These are phyloP conservation scores for Okamejei kenojei DNA, from an alignment of 2,797 vertebrate species.

Conservation along the genomic window DNA sequence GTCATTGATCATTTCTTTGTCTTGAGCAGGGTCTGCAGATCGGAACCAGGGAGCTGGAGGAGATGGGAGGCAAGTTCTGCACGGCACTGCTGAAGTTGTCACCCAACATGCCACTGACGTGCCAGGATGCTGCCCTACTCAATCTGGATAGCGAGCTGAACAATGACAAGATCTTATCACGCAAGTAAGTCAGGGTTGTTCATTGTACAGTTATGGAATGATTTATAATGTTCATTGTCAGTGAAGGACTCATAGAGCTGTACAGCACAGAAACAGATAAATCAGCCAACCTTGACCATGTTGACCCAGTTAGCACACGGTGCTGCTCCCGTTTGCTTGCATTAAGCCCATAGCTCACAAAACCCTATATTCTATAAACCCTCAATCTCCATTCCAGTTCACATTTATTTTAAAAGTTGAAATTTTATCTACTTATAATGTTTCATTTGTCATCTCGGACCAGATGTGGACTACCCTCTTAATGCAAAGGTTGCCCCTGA, in stretches of 20 bases:
- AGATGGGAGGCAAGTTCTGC: slow-evolving; percentile 85
- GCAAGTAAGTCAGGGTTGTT: slow-evolving; percentile 61
- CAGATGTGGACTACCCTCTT: too few species aligned
- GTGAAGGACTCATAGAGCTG: neutral
- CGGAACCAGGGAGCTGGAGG: slow-evolving; percentile 75
- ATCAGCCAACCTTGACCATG: too few species aligned
- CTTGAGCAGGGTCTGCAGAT: slow-evolving; percentile 70
- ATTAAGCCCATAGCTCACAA: too few species aligned
- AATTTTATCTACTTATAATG: too few species aligned
- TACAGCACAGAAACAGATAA: too few species aligned
- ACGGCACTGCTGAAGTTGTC: slow-evolving; percentile 68
- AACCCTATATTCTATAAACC: too few species aligned
- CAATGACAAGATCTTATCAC: slow-evolving; percentile 56
- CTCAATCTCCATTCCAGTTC: too few species aligned
- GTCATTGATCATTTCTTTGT: slow-evolving; percentile 24
- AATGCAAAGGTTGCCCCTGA: too few species aligned
- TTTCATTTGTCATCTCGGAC: too few species aligned
- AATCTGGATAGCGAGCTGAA: slow-evolving; percentile 59
- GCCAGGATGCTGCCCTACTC: slow-evolving; percentile 53
- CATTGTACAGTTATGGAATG: neutral
- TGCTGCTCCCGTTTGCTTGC: too few species aligned
- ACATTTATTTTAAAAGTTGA: too few species aligned
- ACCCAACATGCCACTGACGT: slow-evolving; percentile 60
- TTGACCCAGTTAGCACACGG: too few species aligned
- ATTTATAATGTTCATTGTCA: neutral